phyloP scores from a whole-genome alignment of 2,113 vertebrate species.

The Elaphurus davidianus region DNA sequence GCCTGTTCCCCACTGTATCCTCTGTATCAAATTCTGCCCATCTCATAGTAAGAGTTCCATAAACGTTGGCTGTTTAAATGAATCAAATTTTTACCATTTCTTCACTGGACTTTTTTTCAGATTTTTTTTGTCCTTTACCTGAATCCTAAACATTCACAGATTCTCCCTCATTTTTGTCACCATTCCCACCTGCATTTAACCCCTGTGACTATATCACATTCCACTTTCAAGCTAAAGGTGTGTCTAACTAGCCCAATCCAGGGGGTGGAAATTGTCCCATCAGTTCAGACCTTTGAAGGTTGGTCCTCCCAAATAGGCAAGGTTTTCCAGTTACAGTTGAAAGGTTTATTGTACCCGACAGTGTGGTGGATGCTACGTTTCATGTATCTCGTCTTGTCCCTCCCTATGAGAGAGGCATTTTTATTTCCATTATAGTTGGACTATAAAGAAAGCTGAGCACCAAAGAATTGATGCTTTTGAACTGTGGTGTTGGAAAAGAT shows the following conservation, averaged over 20 bases:
- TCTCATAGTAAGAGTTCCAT: background rate
- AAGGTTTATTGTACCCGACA: background rate
- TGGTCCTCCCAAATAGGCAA: background rate
- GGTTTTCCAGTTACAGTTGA: background rate
- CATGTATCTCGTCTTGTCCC: no score
- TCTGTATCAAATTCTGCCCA: background rate
- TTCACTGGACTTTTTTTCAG: background rate
- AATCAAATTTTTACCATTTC: background rate
- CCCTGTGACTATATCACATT: background rate
- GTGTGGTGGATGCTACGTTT: background rate
- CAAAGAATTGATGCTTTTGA: background rate
- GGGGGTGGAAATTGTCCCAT: background rate
- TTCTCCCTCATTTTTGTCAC: background rate
- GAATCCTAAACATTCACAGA: background rate
- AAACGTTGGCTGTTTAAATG: background rate
- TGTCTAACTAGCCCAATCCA: background rate
- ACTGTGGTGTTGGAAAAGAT: background rate
- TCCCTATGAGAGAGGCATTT: background rate
- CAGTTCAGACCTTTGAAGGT: background rate
- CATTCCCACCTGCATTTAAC: accelerated
- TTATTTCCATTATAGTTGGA: background rate
- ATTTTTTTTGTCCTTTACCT: background rate
- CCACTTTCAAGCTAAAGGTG: background rate
- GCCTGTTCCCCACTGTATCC: background rate
- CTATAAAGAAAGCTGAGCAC: background rate